A percentile compares a stretch with the other conserved stretches of the same genome.
phyloP scores from a whole-genome alignment of 2,113 vertebrate genomes.

The Macrotis lagotis region DNA sequence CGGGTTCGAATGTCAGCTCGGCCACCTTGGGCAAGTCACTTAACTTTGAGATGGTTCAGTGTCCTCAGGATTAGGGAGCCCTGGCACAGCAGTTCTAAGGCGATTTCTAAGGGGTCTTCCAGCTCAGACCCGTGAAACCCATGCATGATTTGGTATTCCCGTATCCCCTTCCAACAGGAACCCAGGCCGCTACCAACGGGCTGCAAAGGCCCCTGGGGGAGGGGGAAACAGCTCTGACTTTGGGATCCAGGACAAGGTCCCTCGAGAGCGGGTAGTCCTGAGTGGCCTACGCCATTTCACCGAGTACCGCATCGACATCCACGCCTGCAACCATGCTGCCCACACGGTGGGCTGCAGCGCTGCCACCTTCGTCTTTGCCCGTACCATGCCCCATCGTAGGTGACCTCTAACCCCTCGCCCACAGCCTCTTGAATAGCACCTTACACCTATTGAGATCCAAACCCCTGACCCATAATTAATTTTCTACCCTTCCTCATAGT shows the following conservation, averaged over 20 bases:
- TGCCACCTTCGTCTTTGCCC: slow-evolving; percentile 87
- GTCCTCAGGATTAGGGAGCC: not conserved
- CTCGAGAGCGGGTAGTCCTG: slow-evolving; percentile 82
- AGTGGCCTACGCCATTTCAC: slow-evolving; percentile 86
- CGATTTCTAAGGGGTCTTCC: not conserved
- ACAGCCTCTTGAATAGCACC: not conserved
- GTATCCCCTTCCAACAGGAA: slow-evolving; percentile 60
- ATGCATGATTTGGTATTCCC: not conserved
- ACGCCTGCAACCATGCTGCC: slow-evolving; percentile 88
- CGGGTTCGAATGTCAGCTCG: not conserved
- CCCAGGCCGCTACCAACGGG: slow-evolving; percentile 45
- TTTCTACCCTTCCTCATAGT: not conserved
- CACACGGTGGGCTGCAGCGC: slow-evolving; percentile 88
- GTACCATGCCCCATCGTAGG: slow-evolving; percentile 86
- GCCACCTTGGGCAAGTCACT: not conserved
- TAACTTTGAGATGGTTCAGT: not conserved
- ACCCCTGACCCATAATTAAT: not conserved
- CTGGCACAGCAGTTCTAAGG: not conserved
- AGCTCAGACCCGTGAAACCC: not conserved
- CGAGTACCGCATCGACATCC: slow-evolving; percentile 88
- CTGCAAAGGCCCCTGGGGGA: slow-evolving; percentile 17
- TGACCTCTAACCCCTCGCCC: not conserved
- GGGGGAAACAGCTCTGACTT: slow-evolving; percentile 71
- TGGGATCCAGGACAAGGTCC: slow-evolving; percentile 87
- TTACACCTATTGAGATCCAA: not conserved